Evolutionary conservation across 2,113 vertebrate species (phyloP).

Genomic region (Lagenorhynchus albirostris): DNA sequence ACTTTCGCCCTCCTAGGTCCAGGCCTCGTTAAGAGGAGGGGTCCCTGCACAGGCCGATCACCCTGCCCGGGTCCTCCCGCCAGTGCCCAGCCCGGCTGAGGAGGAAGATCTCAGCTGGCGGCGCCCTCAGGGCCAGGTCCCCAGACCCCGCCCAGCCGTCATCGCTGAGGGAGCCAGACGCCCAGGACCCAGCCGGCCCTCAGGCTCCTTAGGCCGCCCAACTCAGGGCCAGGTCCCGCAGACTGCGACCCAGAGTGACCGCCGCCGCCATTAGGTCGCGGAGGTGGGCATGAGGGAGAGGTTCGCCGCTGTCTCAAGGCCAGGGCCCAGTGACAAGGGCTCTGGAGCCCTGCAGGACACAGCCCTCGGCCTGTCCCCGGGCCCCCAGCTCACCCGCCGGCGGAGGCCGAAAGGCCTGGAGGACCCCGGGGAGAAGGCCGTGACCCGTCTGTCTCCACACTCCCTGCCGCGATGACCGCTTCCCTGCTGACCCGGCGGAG

Average conservation of each 20-base stretch:
- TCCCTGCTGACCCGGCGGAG: neutral
- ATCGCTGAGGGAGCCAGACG: neutral
- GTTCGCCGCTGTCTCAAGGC: neutral
- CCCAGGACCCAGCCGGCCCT: neutral
- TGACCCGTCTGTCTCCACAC: neutral
- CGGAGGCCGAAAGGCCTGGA: neutral
- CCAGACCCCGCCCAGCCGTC: neutral
- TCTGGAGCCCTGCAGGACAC: neutral
- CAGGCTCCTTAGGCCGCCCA: neutral
- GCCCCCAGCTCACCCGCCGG: neutral
- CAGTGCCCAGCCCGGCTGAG: neutral
- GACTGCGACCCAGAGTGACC: neutral
- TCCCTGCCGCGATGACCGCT: accelerated
- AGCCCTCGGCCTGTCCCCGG: neutral
- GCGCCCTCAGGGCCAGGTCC: neutral
- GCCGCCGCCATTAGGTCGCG: accelerated
- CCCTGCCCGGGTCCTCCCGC: neutral
- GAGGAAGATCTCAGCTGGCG: neutral
- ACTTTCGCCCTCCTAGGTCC: neutral
- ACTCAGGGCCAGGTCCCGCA: neutral
- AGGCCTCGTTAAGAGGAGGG: neutral
- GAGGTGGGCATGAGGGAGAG: neutral
- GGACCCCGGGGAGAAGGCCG: neutral
- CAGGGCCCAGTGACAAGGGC: too few relatives aligned
- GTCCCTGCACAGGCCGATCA: neutral